These are phyloP conservation scores for Chrysomela aeneicollis DNA, from an alignment of 2,888 invertebrate genomes.

Conservation along the genomic window DNA sequence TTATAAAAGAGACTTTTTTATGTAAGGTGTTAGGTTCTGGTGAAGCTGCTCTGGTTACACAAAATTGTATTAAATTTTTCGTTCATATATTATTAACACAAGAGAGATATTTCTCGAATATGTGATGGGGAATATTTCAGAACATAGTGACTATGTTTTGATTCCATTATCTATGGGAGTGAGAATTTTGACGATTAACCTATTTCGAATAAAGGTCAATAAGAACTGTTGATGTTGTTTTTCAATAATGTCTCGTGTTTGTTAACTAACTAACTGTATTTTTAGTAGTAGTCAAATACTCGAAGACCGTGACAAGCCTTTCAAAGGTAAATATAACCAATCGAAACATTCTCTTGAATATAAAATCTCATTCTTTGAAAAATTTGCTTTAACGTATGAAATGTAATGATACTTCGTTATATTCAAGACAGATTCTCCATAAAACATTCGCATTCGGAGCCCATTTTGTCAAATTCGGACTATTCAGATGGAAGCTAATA, in stretches of 20 bases:
- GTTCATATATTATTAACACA: conserved; percentile 6
- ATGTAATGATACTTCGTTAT: background rate
- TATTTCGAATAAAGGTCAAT: no score
- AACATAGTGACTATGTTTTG: background rate
- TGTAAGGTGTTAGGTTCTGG: conserved; percentile 25
- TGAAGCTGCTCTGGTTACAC: conserved; percentile 24
- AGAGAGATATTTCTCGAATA: background rate
- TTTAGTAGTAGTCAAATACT: no score
- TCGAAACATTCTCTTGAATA: no score
- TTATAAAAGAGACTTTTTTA: conserved; percentile 29
- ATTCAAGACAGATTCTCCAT: background rate
- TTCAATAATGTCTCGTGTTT: background rate
- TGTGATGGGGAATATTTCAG: background rate
- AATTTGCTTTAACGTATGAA: no score
- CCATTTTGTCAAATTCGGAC: background rate
- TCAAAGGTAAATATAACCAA: no score
- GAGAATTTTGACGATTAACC: background rate
- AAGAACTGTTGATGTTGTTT: background rate
- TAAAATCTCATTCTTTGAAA: no score
- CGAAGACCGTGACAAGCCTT: no score
- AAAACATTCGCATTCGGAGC: background rate
- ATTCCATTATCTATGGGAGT: background rate
- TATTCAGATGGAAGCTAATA: background rate
- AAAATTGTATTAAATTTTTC: conserved; percentile 26
- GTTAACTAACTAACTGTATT: no score